A percentile compares a stretch with the other conserved stretches of the same genome.
phyloP scores from a whole-genome alignment of 2,888 invertebrate species.

The Trachelus stipa region DNA sequence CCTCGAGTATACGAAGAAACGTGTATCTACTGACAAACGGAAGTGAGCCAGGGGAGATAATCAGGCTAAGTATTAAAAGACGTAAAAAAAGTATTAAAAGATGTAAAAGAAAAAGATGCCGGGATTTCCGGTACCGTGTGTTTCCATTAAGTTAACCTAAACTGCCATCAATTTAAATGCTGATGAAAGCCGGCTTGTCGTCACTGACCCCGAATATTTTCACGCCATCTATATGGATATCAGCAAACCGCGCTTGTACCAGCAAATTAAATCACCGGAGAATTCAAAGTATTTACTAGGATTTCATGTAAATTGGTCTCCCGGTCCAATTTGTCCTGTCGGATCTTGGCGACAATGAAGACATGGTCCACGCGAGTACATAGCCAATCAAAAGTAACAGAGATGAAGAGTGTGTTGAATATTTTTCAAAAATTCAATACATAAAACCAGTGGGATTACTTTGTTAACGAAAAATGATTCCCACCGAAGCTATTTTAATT shows the following conservation, averaged over 20 bases:
- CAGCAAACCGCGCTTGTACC: constrained; percentile 30
- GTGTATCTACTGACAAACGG: constrained; percentile 13
- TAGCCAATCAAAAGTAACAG: not conserved
- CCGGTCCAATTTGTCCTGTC: not conserved
- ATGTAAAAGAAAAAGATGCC: not conserved
- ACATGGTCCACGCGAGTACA: not conserved
- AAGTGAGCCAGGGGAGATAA: not conserved
- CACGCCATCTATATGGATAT: constrained; percentile 51
- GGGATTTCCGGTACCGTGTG: constrained; percentile 7
- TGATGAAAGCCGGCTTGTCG: constrained; percentile 43
- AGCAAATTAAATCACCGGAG: constrained; percentile 54
- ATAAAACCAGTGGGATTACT: not conserved
- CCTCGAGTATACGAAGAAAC: not conserved
- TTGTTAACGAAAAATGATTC: not conserved
- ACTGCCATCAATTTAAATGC: constrained; percentile 49
- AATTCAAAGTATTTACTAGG: constrained; percentile 54
- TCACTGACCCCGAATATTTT: constrained; percentile 39
- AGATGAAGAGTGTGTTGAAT: not conserved
- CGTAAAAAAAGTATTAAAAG: constrained; percentile 6
- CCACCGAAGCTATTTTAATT: not conserved
- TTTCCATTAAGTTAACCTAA: constrained; percentile 40
- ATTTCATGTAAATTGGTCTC: constrained; percentile 52
- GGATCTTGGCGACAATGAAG: not conserved
- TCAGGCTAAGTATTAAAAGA: not conserved
- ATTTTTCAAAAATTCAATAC: not conserved